These are phyloP conservation scores for Vandiemenella viatica DNA, from an alignment of 2,888 invertebrate genomes.

Conservation along the genomic window DNA sequence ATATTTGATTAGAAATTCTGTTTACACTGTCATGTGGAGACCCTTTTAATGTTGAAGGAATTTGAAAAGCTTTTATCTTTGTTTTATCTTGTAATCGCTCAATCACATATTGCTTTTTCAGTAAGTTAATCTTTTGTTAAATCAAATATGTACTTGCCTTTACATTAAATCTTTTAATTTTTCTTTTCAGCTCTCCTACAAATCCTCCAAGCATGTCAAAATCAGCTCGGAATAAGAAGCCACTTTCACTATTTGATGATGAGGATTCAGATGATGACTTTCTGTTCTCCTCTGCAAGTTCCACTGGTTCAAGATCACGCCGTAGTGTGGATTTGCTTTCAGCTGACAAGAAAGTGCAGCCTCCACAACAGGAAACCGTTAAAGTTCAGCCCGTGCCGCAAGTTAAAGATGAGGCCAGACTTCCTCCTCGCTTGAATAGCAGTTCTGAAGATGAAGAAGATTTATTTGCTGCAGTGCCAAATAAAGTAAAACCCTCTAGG, in stretches of 20 bases:
- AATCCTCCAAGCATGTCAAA: background rate
- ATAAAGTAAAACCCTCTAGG: too few relatives aligned
- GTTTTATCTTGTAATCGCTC: too few relatives aligned
- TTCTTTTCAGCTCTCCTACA: background rate
- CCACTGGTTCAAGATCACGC: slow-evolving; percentile 8
- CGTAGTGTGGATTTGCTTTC: slow-evolving; percentile 4
- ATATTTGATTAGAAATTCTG: too few relatives aligned
- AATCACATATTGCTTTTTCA: too few relatives aligned
- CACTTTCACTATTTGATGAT: slow-evolving; percentile 27
- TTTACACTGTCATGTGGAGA: too few relatives aligned
- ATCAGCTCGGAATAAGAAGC: slow-evolving; percentile 8
- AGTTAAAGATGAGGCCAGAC: background rate
- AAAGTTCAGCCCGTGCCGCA: too few relatives aligned
- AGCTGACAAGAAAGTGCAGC: background rate
- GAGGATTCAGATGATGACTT: slow-evolving; percentile 17
- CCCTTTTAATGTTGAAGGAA: too few relatives aligned
- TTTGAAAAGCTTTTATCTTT: too few relatives aligned
- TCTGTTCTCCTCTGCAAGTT: slow-evolving; percentile 14
- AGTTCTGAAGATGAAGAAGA: background rate
- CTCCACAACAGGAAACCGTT: too few relatives aligned
- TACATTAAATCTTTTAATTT: background rate
- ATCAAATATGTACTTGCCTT: too few relatives aligned
- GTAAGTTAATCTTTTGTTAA: too few relatives aligned
- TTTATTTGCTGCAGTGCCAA: background rate
- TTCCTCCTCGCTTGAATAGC: background rate